A percentile compares a stretch with the other conserved stretches of the same genome.
These are phyloP conservation scores for Hiodon alosoides DNA, from an alignment of 2,113 vertebrate genomes.

Conservation along the genomic window DNA sequence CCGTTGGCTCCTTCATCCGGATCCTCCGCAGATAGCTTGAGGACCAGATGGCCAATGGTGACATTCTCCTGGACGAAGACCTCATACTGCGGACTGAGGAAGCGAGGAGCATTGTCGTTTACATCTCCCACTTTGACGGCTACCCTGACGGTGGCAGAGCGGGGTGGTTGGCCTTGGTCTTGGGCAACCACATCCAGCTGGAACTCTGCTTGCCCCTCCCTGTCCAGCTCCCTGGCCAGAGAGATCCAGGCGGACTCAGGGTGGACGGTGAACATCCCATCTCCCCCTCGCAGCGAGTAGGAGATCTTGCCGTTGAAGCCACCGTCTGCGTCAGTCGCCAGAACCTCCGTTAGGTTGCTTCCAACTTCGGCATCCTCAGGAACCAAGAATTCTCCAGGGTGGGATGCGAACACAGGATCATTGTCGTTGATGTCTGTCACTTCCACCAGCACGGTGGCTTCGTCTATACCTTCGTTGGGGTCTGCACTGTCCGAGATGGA, in stretches of 20 bases:
- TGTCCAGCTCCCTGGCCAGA: slow-evolving; percentile 51
- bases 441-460: slow-evolving; percentile 47
- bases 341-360: slow-evolving; percentile 16
- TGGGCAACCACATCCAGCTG: slow-evolving; percentile 57
- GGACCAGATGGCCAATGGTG: slow-evolving; percentile 28
- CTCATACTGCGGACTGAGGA: slow-evolving; percentile 42
- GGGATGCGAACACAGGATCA: slow-evolving; percentile 49
- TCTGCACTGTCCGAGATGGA: slow-evolving; percentile 57
- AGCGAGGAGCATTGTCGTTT: slow-evolving; percentile 62
- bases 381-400: slow-evolving; percentile 18
- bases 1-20: slow-evolving; percentile 54
- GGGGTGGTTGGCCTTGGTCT: slow-evolving; percentile 60
- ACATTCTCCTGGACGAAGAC: slow-evolving; percentile 44
- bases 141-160: slow-evolving; percentile 43
- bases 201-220: slow-evolving; percentile 55
- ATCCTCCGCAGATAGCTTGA: slow-evolving; percentile 53
- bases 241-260: slow-evolving; percentile 48
- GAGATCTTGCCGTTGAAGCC: slow-evolving; percentile 62
- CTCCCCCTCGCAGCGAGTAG: slow-evolving; percentile 57
- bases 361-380: slow-evolving; percentile 36
- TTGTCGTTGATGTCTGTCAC: slow-evolving; percentile 69
- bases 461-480: slow-evolving; percentile 28
- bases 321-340: slow-evolving; percentile 53
- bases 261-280: slow-evolving; percentile 57
- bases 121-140: slow-evolving; percentile 43